These are phyloP conservation scores for Enteromius thamalakanensis DNA, from an alignment of 2,797 vertebrate species.

Conservation along the genomic window DNA sequence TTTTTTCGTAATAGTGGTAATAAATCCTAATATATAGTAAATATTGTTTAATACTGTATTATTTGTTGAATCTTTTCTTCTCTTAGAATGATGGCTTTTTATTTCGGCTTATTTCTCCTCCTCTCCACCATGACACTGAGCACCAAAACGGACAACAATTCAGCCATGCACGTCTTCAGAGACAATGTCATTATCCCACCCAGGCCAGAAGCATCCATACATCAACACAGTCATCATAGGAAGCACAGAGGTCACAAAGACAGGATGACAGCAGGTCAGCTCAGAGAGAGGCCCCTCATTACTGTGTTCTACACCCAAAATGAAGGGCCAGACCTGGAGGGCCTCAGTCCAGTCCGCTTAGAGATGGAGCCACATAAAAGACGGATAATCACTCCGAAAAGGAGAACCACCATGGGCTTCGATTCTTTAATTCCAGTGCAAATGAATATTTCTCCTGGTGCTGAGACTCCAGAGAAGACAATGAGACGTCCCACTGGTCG, in stretches of 20 bases:
- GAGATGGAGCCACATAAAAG: slow-evolving; percentile 56
- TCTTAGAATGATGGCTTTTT: slow-evolving; percentile 39
- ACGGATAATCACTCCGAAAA: slow-evolving; percentile 61
- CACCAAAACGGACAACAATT: background rate
- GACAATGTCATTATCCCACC: slow-evolving; percentile 61
- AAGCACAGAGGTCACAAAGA: slow-evolving; percentile 69
- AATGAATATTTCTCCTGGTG: slow-evolving; percentile 15
- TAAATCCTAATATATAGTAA: too few species aligned
- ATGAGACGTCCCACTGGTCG: slow-evolving; percentile 34
- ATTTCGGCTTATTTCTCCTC: slow-evolving; percentile 37
- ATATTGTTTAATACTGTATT: background rate
- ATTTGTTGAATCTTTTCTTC: background rate
- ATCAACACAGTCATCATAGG: slow-evolving; percentile 61
- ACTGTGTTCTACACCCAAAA: slow-evolving; percentile 53
- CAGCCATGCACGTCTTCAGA: background rate
- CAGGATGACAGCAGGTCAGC: slow-evolving; percentile 46
- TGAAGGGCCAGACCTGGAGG: slow-evolving; percentile 52
- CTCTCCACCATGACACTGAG: slow-evolving; percentile 23
- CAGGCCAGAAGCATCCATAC: slow-evolving; percentile 67
- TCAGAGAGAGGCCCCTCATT: slow-evolving; percentile 46
- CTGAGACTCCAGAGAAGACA: slow-evolving; percentile 45
- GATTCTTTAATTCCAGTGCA: slow-evolving; percentile 10
- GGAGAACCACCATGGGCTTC: slow-evolving; percentile 49
- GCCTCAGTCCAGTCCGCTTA: slow-evolving; percentile 56
- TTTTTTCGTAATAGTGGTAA: too few species aligned